Conservation (phyloP, 2,888 invertebrate genomes). For the Polymixis flavicincta region DNA sequence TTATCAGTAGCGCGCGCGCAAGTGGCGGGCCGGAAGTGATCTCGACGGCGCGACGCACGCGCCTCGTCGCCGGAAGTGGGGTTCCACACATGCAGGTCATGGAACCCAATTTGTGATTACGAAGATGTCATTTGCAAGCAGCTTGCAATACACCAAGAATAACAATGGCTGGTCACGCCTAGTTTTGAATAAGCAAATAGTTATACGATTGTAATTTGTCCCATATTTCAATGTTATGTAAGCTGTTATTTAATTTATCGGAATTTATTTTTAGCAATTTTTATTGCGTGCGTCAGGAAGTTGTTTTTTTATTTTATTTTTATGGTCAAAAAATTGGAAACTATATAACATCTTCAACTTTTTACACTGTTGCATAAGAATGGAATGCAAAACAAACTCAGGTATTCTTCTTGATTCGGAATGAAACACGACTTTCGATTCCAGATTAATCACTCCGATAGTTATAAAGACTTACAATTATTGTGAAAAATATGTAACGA, state of each 20-base stretch:
- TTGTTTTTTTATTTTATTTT: constrained; percentile 40
- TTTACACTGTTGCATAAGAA: constrained; percentile 46
- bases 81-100: constrained; percentile 78
- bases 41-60: constrained; percentile 76
- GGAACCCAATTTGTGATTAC: constrained; percentile 80
- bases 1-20: constrained; percentile 74
- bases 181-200: constrained; percentile 80
- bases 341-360: constrained; percentile 4
- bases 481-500: constrained; percentile 40
- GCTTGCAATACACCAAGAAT: constrained; percentile 73
- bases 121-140: constrained; percentile 81
- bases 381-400: constrained; percentile 28
- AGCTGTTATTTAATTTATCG: constrained; percentile 67
- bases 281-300: constrained; percentile 42
- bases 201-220: constrained; percentile 74
- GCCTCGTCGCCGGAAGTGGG: constrained; percentile 77
- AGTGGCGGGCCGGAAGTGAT: constrained; percentile 79
- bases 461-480: constrained; percentile 22
- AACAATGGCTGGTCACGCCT: constrained; percentile 77
- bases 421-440: constrained; percentile 42
- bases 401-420: neutral
- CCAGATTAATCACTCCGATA: constrained; percentile 33
- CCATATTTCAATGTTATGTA: constrained; percentile 72
- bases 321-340: constrained; percentile 17
- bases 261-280: constrained; percentile 39